Evolutionary conservation across 2,888 invertebrate genomes (phyloP).

Genomic region (Gastrophysa polygoni): DNA sequence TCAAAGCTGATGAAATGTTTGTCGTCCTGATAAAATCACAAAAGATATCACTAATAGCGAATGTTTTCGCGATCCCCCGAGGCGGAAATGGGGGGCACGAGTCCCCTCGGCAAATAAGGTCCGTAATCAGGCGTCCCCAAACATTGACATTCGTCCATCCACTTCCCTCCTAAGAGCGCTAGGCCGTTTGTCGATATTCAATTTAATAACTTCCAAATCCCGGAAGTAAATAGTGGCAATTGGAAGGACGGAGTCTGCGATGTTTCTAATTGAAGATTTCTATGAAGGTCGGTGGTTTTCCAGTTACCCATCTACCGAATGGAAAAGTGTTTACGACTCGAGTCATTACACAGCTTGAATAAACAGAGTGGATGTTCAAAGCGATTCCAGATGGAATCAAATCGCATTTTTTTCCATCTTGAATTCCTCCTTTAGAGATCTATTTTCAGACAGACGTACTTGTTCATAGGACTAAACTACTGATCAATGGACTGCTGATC

Average conservation of each 20-base stretch:
- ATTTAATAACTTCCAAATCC: slow-evolving; percentile 43
- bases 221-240: slow-evolving; percentile 36
- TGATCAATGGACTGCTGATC: too few relatives aligned
- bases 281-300: background rate
- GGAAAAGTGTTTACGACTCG: too few relatives aligned
- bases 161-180: slow-evolving; percentile 33
- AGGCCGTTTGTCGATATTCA: slow-evolving; percentile 41
- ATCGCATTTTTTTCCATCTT: too few relatives aligned
- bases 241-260: slow-evolving; percentile 14
- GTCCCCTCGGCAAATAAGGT: slow-evolving; percentile 42
- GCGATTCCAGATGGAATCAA: too few relatives aligned
- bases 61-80: slow-evolving; percentile 34
- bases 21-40: slow-evolving; percentile 40
- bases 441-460: too few relatives aligned
- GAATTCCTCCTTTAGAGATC: too few relatives aligned
- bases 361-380: too few relatives aligned
- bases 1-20: slow-evolving; percentile 22
- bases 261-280: slow-evolving; percentile 24
- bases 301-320: too few relatives aligned
- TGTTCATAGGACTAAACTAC: too few relatives aligned
- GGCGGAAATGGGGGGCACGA: slow-evolving; percentile 32
- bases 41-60: slow-evolving; percentile 45
- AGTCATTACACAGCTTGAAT: too few relatives aligned
- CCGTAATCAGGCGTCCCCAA: slow-evolving; percentile 45
- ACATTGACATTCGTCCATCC: slow-evolving; percentile 45